Conservation (phyloP, 1,140 invertebrate species). For the Mylabris phalerata region DNA sequence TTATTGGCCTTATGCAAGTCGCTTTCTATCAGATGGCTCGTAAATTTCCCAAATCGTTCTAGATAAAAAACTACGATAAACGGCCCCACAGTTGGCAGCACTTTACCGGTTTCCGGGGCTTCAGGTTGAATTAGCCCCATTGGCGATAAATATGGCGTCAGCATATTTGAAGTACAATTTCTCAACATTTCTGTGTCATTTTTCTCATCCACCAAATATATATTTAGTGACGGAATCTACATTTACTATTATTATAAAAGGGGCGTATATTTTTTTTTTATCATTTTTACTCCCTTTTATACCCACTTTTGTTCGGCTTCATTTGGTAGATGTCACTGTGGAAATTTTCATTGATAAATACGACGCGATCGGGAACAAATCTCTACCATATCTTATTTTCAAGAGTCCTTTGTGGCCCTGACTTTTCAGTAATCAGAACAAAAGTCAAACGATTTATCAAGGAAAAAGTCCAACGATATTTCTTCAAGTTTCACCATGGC, state of each 20-base stretch:
- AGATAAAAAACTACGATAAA: neutral
- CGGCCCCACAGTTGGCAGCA: too few species aligned
- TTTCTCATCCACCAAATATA: neutral
- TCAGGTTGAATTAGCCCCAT: neutral
- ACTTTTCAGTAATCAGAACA: conserved; percentile 24
- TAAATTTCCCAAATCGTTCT: neutral
- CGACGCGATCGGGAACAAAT: conserved; percentile 21
- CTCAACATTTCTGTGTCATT: neutral
- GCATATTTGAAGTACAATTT: too few species aligned
- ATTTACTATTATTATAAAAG: neutral
- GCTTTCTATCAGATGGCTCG: neutral
- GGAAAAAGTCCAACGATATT: conserved; percentile 18
- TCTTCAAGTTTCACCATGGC: conserved; percentile 22
- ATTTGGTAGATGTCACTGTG: conserved; percentile 7
- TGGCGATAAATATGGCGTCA: too few species aligned
- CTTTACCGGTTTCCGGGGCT: neutral
- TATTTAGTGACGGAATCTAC: neutral
- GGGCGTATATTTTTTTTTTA: too few species aligned
- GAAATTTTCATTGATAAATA: conserved; percentile 30
- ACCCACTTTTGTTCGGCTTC: conserved; percentile 5
- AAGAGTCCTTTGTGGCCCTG: conserved; percentile 21
- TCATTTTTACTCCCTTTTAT: too few species aligned
- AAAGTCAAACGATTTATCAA: conserved; percentile 28
- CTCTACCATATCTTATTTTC: conserved; percentile 26
- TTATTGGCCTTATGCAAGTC: too few species aligned